These are phyloP conservation scores for Lamellibrachia luymesi DNA, from an alignment of 1,140 invertebrate genomes.

Conservation along the genomic window DNA sequence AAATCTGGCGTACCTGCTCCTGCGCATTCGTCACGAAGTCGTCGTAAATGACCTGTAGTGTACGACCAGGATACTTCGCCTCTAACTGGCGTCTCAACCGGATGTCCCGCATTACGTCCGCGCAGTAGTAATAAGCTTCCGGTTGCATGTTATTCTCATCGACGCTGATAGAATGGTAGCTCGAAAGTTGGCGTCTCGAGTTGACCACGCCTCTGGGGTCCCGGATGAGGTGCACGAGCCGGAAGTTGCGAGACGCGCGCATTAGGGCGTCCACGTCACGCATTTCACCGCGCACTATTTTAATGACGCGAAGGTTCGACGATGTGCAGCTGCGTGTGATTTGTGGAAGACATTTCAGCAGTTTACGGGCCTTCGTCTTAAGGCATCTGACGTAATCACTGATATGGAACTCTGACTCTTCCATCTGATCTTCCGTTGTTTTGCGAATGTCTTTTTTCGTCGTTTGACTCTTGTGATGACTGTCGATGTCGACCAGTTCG, in stretches of 20 bases:
- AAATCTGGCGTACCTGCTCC: not conserved
- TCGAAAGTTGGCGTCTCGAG: not conserved
- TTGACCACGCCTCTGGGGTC: slow-evolving; percentile 17
- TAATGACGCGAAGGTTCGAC: not conserved
- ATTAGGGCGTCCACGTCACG: slow-evolving; percentile 5
- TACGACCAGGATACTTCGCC: not conserved
- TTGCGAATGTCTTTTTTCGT: not conserved
- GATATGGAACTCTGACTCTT: not conserved
- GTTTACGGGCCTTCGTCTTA: not conserved
- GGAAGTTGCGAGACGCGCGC: slow-evolving; percentile 13
- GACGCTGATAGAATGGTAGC: not conserved
- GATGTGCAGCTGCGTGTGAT: not conserved
- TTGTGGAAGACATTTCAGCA: not conserved
- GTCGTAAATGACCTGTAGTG: slow-evolving; percentile 13
- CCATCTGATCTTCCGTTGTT: not conserved
- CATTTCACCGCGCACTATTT: slow-evolving; percentile 15
- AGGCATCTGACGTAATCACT: not conserved
- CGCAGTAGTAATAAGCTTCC: slow-evolving; percentile 16
- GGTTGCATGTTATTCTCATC: not conserved
- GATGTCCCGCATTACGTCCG: slow-evolving; percentile 12
- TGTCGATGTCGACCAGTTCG: too few species aligned
- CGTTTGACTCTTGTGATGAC: not conserved
- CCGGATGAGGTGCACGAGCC: slow-evolving; percentile 22
- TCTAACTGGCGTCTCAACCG: not conserved
- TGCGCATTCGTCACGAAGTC: not conserved